Evolutionary conservation across 1,140 invertebrate species (phyloP).

Genomic region (Cydia pomonella): DNA sequence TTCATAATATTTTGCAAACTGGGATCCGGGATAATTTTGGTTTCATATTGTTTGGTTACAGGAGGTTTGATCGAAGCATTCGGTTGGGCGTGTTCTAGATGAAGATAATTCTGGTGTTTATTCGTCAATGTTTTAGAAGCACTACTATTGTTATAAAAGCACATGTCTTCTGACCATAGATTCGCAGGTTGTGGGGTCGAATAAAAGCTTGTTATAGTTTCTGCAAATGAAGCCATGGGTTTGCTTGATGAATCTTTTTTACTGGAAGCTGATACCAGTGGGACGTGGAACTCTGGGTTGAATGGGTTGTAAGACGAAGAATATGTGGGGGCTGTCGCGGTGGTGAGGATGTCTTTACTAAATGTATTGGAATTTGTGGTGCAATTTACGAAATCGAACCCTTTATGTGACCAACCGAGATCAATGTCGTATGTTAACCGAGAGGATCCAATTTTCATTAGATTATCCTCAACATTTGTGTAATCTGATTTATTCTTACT

Average conservation of each 20-base stretch:
- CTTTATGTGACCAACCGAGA: constrained; percentile 75
- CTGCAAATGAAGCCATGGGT: constrained; percentile 20
- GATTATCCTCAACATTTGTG: constrained; percentile 68
- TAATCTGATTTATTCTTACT: constrained; percentile 71
- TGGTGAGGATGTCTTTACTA: constrained; percentile 68
- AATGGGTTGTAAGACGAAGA: constrained; percentile 73
- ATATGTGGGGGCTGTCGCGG: constrained; percentile 54
- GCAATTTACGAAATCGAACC: constrained; percentile 72
- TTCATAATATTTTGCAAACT: constrained; percentile 43
- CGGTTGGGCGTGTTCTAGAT: constrained; percentile 52
- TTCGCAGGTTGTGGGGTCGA: constrained; percentile 60
- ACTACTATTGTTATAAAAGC: constrained; percentile 63
- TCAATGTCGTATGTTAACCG: constrained; percentile 76
- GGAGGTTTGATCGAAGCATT: constrained; percentile 53
- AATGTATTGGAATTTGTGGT: constrained; percentile 63
- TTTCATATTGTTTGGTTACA: constrained; percentile 55
- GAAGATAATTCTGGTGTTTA: constrained; percentile 65
- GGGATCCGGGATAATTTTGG: constrained; percentile 51
- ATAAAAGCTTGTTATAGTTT: constrained; percentile 67
- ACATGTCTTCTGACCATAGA: constrained; percentile 69
- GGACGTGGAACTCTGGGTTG: constrained; percentile 74
- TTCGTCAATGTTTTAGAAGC: constrained; percentile 55
- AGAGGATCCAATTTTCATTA: constrained; percentile 75
- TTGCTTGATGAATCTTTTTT: constrained; percentile 55
- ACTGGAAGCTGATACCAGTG: constrained; percentile 62